Evolutionary conservation across 53 echinoderm and acorn worm species (phyloP), one percentile per base, ranked within the genome.

Genomic region (Crossaster papposus): DNA sequence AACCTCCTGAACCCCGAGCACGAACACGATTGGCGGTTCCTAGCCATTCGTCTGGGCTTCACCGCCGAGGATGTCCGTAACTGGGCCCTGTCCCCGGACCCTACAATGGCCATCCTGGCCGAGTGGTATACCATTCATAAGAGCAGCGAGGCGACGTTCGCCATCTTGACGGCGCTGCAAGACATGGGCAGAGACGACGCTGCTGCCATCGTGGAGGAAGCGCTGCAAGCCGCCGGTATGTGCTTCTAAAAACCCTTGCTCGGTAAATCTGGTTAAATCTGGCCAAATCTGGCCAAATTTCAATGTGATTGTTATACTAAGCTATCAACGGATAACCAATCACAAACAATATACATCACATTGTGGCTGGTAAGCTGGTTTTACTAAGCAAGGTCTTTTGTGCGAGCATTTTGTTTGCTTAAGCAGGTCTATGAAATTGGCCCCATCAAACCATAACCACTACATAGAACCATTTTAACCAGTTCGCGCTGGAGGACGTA

Each of bases 121-220:
- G 97, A 97, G 62, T 97, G 97, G 97, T 97, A 97, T 89, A 95
- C 95, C 35, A 93, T 91, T 13, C 97, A 97, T 79, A 95, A 97
- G 81, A 97, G 97, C 75, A 95, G 95, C 53, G 97, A 97, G 20
- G 97, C 97, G 15, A 97, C 97, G 4, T 97, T 91, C 50, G 97
- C 97, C 64, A 91, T 97, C 31, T 80, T 97, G 24, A 95, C 94
- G 10, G 95, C 97, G 18, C 80, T 97, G 23, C 91, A 97, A 71
- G 97, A 97, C 54, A 97, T 97, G 94, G 97, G 97, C 11, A 83
- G 95, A 83, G 95, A 89, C 15, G 94, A 97, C 54, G 94, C 94
- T 22, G 94, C 93, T 1, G 90, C 93, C 14, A 94, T 97, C 23
- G 91, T 97, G 34, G 91, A 94, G 32, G 83, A 94, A 78, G 89